Evolutionary conservation across 2,113 vertebrate genomes (phyloP).

Genomic region (Phoenicopterus ruber): DNA sequence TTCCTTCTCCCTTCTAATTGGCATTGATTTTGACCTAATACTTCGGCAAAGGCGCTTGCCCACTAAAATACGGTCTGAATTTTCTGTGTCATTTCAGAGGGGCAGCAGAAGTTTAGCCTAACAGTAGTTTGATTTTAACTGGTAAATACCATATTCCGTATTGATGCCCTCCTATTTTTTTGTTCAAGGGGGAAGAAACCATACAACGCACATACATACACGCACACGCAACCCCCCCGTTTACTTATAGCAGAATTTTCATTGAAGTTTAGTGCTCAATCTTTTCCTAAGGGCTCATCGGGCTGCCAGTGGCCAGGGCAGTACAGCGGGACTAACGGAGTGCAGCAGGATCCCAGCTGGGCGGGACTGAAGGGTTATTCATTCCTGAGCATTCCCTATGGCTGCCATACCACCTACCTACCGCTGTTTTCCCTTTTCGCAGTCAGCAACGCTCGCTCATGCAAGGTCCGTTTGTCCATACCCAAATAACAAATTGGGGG

Average conservation of each 20-base stretch:
- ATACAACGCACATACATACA: neutral
- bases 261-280: neutral
- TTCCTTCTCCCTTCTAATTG: neutral
- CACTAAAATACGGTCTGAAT: neutral
- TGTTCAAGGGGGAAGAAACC: neutral
- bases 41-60: neutral
- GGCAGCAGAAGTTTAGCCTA: neutral
- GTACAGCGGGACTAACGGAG: neutral
- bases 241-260: neutral
- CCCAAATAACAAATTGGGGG: neutral
- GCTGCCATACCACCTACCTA: neutral
- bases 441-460: neutral
- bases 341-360: neutral
- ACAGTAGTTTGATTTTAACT: neutral
- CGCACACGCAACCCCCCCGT: neutral
- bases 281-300: neutral
- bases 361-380: neutral
- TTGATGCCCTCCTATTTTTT: neutral
- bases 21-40: neutral
- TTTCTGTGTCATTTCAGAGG: neutral
- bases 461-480: neutral
- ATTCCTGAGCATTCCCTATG: neutral
- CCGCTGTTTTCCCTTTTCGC: neutral
- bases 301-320: neutral
- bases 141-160: rapidly evolving